Percentiles rank a stretch among this genome's conserved stretches.
phyloP scores from a whole-genome alignment of 35 echinoderm and acorn worm species.

The Diadema setosum region DNA sequence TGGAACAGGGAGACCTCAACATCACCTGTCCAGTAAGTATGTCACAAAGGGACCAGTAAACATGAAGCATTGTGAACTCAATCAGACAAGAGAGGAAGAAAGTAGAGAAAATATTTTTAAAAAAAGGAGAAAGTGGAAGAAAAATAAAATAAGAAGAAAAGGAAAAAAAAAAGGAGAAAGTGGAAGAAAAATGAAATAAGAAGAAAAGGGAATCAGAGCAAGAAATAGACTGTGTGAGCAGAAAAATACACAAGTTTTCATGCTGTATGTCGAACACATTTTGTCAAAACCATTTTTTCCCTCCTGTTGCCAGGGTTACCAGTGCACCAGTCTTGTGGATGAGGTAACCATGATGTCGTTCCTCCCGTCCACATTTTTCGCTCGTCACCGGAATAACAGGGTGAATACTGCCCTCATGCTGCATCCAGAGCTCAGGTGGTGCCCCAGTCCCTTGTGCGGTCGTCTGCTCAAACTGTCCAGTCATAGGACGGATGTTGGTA shows the following conservation, averaged over 20 bases:
- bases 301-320: slow-evolving; percentile 78
- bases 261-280: no score
- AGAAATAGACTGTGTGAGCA: no score
- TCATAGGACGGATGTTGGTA: background rate
- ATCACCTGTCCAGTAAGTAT: slow-evolving; percentile 95
- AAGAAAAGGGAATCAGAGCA: no score
- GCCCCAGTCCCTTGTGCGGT: slow-evolving; percentile 71
- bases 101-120: no score
- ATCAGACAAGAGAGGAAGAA: background rate
- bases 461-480: slow-evolving; percentile 30
- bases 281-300: no score
- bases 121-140: no score
- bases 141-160: no score
- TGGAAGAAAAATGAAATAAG: no score
- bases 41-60: no score
- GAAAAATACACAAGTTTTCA: no score
- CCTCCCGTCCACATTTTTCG: slow-evolving; percentile 32
- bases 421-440: slow-evolving; percentile 46
- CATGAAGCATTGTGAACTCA: no score
- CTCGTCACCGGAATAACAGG: slow-evolving; percentile 11
- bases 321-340: slow-evolving; percentile 63
- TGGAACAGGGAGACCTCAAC: slow-evolving; percentile 66
- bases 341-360: slow-evolving; percentile 57
- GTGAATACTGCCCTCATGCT: slow-evolving; percentile 44
- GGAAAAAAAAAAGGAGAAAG: no score